Evolutionary conservation across 2,797 vertebrate species (phyloP).

Genomic region (Argya squamiceps): DNA sequence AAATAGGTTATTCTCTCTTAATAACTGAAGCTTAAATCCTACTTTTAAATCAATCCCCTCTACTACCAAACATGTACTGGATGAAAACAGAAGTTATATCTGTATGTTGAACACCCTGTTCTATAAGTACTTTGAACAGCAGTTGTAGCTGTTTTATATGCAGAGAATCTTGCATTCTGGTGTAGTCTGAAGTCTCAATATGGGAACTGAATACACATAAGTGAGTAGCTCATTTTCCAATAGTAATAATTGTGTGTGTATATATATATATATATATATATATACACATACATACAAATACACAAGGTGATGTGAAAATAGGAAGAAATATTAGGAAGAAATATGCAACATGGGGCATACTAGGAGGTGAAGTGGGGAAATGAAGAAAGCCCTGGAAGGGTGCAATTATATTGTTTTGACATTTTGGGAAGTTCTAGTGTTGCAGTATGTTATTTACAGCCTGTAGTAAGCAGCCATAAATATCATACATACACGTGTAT

Average conservation of each 20-base stretch:
- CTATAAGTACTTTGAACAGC: neutral
- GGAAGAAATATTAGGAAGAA: neutral
- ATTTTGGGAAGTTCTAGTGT: neutral
- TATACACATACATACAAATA: neutral
- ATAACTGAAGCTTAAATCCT: constrained; percentile 2
- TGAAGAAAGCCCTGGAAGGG: neutral
- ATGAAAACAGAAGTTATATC: neutral
- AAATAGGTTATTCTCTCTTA: neutral
- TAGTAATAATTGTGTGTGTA: neutral
- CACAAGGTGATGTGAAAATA: neutral
- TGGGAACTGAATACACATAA: neutral
- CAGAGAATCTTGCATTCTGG: neutral
- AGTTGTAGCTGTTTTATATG: neutral
- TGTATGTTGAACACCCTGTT: neutral
- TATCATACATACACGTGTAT: neutral
- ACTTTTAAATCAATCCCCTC: neutral
- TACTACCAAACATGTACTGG: neutral
- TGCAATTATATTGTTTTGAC: neutral
- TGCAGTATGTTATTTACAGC: neutral
- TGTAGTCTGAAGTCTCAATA: neutral
- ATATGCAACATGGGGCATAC: neutral
- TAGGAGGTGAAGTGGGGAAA: neutral
- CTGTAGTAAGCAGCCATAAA: neutral
- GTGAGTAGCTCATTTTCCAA: neutral
- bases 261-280: neutral